Base-by-base conservation (phyloP, 1,140 invertebrate genomes). In the Saxidomus purpurata region DNA sequence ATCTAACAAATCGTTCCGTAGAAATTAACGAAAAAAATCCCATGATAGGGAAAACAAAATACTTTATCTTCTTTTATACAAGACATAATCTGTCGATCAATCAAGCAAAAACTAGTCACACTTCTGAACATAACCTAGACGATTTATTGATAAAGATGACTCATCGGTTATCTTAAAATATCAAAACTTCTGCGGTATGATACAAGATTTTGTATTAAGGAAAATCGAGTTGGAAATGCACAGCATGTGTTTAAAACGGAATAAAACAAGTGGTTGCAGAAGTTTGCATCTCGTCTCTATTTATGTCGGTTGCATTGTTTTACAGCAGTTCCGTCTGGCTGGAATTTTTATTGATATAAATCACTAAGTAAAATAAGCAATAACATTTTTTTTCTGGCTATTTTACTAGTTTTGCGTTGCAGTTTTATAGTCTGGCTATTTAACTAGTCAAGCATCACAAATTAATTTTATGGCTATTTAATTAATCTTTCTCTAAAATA, bases 101-200 rank as follows among this genome's bases (percentile, higher is more conserved):
- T 79, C 76, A 79, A 79, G 47, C 31, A 79, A 79, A 79, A 79
- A 79, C 76, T 79, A 79, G 49, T 49, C 47, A 55, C 47, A 79
- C 47, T 55, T 79, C 43, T 31, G 76, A 79, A 55, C 43, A 36
- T 49, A 22, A 40, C 47, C 43, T 49, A 79, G 76, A 79, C 76
- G 76, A 79, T 79, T 25, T 34, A 52, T 55, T 79, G 76, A 79
- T 79, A 79, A 55, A 25, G 25, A 79, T 79, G 49, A 79, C 15
- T 79, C 76, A 79, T 22, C n/a, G 36, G 34, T 36, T 71, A 71
- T 71, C 67, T 36, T 36, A 71, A 71, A 36, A 71, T 71, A 71
- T 71, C 67, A 71, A 38, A 71, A 19, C 67, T 71, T 38, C 67
- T 71, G 67, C 25, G 34, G 67, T 71, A 71, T 71, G 34, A 71